Conservation (phyloP, 2,113 vertebrate genomes). For the Eptesicus fuscus region DNA sequence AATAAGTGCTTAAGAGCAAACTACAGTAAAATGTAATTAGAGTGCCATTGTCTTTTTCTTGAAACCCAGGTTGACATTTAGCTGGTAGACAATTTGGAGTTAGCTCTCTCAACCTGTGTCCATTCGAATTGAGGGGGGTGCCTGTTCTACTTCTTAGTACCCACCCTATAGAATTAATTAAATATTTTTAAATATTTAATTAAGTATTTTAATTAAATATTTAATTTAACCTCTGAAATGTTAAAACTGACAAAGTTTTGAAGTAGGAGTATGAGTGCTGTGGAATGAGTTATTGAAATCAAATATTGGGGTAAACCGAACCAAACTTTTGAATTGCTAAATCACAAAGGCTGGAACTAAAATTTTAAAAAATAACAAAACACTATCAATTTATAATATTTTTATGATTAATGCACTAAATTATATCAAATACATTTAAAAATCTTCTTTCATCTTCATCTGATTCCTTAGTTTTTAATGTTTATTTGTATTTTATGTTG, state of each 20-base stretch:
- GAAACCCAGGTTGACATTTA: not conserved
- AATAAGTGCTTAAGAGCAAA: slow-evolving; percentile 11
- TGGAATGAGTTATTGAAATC: not conserved
- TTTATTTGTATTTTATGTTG: not conserved
- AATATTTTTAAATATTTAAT: not conserved
- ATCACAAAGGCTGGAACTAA: not conserved
- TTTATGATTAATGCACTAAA: not conserved
- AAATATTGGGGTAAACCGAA: not conserved
- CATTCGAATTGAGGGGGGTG: not conserved
- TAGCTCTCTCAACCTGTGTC: not conserved
- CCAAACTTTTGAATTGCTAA: not conserved
- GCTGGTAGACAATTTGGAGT: not conserved
- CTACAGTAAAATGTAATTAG: not conserved
- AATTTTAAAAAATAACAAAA: not conserved
- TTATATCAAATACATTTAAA: not conserved
- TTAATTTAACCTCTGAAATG: not conserved
- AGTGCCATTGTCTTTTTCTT: not conserved
- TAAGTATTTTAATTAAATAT: not conserved
- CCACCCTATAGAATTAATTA: not conserved
- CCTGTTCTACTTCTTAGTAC: not conserved
- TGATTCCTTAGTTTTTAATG: not conserved
- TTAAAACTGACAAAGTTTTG: not conserved
- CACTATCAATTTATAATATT: not conserved
- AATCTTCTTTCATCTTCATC: not conserved
- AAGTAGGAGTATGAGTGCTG: not conserved